Conservation (phyloP, 92 coral and sea anemone species). For the Anthopleura xanthogrammica region DNA sequence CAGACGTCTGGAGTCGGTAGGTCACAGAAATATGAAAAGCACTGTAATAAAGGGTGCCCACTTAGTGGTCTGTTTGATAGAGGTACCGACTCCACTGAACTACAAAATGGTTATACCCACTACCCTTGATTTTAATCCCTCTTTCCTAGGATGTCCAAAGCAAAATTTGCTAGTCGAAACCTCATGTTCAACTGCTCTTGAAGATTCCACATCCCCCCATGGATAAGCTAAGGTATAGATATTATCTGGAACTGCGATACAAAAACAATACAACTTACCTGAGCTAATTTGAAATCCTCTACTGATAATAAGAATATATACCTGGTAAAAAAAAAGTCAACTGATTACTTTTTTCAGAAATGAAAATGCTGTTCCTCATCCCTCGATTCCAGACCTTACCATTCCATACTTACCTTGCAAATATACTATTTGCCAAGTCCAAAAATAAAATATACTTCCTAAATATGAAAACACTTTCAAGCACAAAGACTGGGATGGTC, state of each 20-base stretch:
- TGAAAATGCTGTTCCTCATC: too few species aligned
- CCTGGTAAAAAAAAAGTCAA: conserved; percentile 13
- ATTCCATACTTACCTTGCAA: conserved; percentile 50
- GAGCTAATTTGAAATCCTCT: conserved; percentile 42
- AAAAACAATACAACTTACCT: conserved; percentile 34
- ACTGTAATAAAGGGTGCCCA: too few species aligned
- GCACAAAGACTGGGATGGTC: conserved; percentile 48
- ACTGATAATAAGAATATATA: conserved; percentile 55
- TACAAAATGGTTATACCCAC: too few species aligned
- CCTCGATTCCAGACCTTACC: background rate
- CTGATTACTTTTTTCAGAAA: background rate
- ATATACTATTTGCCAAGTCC: conserved; percentile 68
- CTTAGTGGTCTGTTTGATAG: too few species aligned
- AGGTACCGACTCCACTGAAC: too few species aligned
- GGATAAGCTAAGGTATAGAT: too few species aligned
- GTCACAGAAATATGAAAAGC: too few species aligned
- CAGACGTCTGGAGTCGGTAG: too few species aligned
- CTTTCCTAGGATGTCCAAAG: background rate
- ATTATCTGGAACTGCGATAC: background rate
- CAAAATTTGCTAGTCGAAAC: too few species aligned
- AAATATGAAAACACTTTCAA: conserved; percentile 69
- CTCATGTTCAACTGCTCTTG: too few species aligned
- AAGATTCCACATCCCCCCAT: too few species aligned
- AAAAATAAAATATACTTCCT: conserved; percentile 82
- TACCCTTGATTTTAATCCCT: background rate